Conservation (phyloP, 2,113 vertebrate species). For the Gymnarchus niloticus region DNA sequence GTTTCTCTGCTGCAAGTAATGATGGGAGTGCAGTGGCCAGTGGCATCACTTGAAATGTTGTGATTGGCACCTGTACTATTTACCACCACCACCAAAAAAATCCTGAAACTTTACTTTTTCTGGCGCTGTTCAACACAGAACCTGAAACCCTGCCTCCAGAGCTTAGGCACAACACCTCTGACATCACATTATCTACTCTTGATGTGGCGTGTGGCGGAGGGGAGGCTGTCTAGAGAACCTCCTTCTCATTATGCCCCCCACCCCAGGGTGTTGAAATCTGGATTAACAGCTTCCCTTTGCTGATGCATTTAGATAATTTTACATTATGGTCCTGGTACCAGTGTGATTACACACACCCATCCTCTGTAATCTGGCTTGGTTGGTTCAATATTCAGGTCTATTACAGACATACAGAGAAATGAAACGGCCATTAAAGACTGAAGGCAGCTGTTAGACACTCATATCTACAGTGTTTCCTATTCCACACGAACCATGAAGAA, state of each 20-base stretch:
- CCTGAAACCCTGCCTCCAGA: neutral
- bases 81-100: neutral
- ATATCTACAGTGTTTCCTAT: neutral
- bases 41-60: neutral
- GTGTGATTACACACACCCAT: neutral
- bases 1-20: neutral
- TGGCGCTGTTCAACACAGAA: neutral
- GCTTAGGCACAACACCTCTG: neutral
- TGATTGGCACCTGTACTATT: neutral
- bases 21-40: neutral
- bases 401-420: neutral
- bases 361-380: neutral
- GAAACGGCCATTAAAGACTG: neutral
- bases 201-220: neutral
- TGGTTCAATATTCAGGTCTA: neutral
- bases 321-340: neutral
- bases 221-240: neutral
- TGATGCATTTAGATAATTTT: neutral
- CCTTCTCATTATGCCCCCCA: too few relatives aligned
- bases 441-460: neutral
- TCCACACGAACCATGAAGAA: neutral
- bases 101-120: neutral
- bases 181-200: conserved; percentile 9
- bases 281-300: neutral
- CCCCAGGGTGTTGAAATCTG: neutral